Percentiles rank a stretch among this genome's conserved stretches.
These are phyloP conservation scores for Cyphomyrmex costatus DNA, from an alignment of 1,140 invertebrate species.

Conservation along the genomic window DNA sequence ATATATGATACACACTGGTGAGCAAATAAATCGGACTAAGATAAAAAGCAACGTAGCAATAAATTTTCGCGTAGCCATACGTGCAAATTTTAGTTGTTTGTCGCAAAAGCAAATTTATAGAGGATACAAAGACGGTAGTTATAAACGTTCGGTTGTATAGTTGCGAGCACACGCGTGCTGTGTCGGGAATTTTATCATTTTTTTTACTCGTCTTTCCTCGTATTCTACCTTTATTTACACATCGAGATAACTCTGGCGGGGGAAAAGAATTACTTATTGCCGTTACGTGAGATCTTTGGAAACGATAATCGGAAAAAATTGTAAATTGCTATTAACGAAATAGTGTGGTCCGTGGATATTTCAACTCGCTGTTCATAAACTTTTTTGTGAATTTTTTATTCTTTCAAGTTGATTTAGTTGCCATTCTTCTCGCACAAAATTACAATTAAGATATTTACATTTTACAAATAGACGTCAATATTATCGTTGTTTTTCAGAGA, in stretches of 20 bases:
- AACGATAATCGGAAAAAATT: constrained; percentile 53
- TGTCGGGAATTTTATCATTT: constrained; percentile 43
- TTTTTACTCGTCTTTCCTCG: neutral
- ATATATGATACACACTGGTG: neutral
- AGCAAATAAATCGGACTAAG: constrained; percentile 1
- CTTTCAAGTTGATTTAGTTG: neutral
- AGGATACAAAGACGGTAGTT: neutral
- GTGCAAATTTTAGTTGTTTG: constrained; percentile 43
- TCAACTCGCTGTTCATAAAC: neutral
- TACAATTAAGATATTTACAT: constrained; percentile 1
- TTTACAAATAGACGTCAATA: neutral
- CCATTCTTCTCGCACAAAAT: neutral
- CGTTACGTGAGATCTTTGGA: constrained; percentile 55
- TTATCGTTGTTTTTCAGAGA: neutral
- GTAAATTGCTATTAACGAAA: constrained; percentile 25
- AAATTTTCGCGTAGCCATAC: constrained; percentile 28
- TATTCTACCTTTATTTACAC: constrained; percentile 36
- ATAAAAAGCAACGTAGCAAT: constrained; percentile 53
- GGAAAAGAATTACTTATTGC: constrained; percentile 18
- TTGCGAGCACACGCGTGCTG: neutral
- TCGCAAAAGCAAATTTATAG: constrained; percentile 25
- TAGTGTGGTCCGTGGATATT: constrained; percentile 12
- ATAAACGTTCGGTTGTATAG: constrained; percentile 7
- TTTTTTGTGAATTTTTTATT: neutral
- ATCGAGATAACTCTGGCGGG: constrained; percentile 20